Conservation (phyloP, 2,113 vertebrate genomes). For the Apistogramma diplotaenia region DNA sequence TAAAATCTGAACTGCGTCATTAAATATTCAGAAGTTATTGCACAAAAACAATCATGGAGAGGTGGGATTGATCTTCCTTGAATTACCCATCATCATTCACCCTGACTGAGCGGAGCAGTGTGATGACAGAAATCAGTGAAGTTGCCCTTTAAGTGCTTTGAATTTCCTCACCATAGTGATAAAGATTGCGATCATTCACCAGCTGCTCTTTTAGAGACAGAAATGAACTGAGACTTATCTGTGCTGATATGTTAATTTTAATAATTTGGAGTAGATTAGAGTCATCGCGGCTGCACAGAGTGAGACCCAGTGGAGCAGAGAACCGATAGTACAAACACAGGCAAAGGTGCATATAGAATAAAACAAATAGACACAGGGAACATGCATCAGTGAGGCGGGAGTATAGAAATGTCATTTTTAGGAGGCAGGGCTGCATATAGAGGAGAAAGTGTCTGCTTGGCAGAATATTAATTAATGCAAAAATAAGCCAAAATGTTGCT, state of each 20-base stretch:
- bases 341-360: not conserved
- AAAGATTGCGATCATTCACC: not conserved
- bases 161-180: not conserved
- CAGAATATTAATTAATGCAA: constrained; percentile 30
- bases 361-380: not conserved
- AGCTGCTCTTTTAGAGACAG: not conserved
- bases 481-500: not conserved
- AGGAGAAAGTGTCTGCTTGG: not conserved
- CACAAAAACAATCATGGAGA: not conserved
- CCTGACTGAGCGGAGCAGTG: not conserved
- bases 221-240: not conserved
- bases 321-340: not conserved
- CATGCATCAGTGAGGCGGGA: not conserved
- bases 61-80: not conserved
- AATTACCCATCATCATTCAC: not conserved
- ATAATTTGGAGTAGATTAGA: not conserved
- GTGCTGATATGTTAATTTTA: not conserved
- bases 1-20: not conserved
- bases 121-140: not conserved
- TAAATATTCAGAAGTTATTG: not conserved
- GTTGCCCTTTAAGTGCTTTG: not conserved
- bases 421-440: not conserved
- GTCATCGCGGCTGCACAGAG: not conserved
- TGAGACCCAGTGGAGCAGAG: not conserved
- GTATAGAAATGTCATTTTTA: not conserved